phyloP scores from a whole-genome alignment of 2,888 invertebrate species.

The Polyploca ridens region DNA sequence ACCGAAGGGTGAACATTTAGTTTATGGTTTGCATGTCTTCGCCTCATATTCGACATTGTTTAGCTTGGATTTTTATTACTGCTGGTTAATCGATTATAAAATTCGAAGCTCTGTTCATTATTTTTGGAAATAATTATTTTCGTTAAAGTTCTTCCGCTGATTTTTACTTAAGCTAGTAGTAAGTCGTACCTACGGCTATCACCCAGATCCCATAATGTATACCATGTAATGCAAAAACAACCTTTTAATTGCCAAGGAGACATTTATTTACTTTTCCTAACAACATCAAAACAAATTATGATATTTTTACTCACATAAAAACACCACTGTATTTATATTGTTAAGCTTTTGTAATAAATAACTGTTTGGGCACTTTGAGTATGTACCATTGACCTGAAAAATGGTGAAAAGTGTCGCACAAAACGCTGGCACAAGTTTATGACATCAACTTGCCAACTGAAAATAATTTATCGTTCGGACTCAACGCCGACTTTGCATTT shows the following conservation, averaged over 20 bases:
- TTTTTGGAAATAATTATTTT: background rate
- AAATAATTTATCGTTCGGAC: constrained; percentile 58
- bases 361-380: background rate
- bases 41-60: constrained; percentile 30
- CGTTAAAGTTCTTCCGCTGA: no score
- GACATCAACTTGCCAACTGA: constrained; percentile 44
- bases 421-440: constrained; percentile 26
- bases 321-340: no score
- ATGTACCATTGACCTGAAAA: constrained; percentile 6
- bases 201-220: no score
- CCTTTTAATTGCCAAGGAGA: no score
- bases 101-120: background rate
- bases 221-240: no score
- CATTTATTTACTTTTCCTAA: no score
- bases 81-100: constrained; percentile 15
- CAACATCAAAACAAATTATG: no score
- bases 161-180: no score
- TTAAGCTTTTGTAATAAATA: background rate
- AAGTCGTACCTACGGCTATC: no score
- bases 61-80: constrained; percentile 18
- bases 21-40: constrained; percentile 44
- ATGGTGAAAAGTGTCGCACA: background rate
- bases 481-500: constrained; percentile 37
- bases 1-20: constrained; percentile 40
- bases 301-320: no score